phyloP scores from a whole-genome alignment of 2,113 vertebrate species.

The Salvelinus sp. region DNA sequence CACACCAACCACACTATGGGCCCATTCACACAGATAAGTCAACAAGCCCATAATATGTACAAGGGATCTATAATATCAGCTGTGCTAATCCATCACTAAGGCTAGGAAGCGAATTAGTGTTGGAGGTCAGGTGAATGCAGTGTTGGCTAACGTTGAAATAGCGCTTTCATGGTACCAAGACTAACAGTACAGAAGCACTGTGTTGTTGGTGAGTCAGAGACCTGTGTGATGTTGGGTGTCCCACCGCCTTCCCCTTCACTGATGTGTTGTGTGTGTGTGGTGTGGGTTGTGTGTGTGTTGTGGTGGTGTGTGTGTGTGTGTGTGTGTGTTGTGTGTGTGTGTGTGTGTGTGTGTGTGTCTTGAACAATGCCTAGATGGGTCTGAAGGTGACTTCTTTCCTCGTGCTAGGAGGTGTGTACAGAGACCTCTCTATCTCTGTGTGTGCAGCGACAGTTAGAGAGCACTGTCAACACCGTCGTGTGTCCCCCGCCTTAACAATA shows the following conservation, averaged over 20 bases:
- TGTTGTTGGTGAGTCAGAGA: constrained; percentile 1
- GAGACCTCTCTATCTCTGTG: constrained; percentile 5
- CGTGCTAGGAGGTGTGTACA: constrained; percentile 12
- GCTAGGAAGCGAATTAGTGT: constrained; percentile 7
- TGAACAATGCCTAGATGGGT: constrained; percentile 9
- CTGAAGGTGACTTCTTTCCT: constrained; percentile 43
- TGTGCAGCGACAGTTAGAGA: background rate
- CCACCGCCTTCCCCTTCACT: background rate
- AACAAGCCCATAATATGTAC: constrained; percentile 4
- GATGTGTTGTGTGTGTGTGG: too few species aligned
- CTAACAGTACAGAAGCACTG: background rate
- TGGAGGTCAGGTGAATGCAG: background rate
- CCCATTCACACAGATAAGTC: background rate
- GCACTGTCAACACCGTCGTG: constrained; percentile 26
- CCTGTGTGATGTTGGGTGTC: background rate
- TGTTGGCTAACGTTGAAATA: too few species aligned
- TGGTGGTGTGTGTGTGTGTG: too few species aligned
- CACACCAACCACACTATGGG: background rate
- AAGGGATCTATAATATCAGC: constrained; percentile 16
- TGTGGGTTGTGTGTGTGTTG: background rate
- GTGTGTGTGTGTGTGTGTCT: background rate
- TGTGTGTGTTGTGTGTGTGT: background rate
- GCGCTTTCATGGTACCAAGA: background rate
- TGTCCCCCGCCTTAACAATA: constrained; percentile 31
- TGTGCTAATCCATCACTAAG: constrained; percentile 21